Evolutionary conservation across 2,888 invertebrate genomes (phyloP).

Genomic region (Leptothorax acervorum): DNA sequence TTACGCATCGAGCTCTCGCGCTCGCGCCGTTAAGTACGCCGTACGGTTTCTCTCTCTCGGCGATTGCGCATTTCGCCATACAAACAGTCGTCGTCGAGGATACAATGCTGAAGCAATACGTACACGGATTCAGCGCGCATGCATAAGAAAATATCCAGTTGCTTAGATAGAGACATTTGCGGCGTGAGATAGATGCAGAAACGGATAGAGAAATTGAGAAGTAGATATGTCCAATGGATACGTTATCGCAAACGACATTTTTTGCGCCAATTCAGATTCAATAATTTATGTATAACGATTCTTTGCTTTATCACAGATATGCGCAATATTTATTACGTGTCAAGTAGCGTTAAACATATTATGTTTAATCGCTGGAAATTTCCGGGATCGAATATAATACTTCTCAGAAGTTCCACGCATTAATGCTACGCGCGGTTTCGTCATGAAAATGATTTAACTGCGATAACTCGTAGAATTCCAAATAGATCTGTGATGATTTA

Average conservation of each 20-base stretch:
- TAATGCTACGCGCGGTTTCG: not conserved
- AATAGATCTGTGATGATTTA: not conserved
- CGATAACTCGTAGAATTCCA: not conserved
- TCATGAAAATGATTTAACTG: conserved; percentile 22
- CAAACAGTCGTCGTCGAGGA: conserved; percentile 10
- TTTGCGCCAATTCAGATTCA: not conserved
- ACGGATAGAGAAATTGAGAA: not conserved
- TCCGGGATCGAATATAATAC: not conserved
- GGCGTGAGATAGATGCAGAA: not conserved
- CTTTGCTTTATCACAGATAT: not conserved
- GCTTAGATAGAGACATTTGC: conserved; percentile 9
- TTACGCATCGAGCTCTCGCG: conserved; percentile 59
- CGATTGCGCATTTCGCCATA: conserved; percentile 37
- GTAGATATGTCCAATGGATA: not conserved
- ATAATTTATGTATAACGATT: conserved; percentile 22
- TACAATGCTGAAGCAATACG: conserved; percentile 28
- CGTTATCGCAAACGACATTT: conserved; percentile 17
- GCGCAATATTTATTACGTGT: conserved; percentile 24
- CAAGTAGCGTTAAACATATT: not conserved
- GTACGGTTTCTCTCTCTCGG: conserved; percentile 16
- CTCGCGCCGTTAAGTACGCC: conserved; percentile 33
- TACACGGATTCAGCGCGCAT: not conserved
- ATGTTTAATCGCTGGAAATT: conserved; percentile 2
- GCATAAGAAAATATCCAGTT: conserved; percentile 5
- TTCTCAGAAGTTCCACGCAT: not conserved